Base-by-base conservation (phyloP, 2,888 invertebrate genomes). In the Phytoseiulus persimilis region DNA sequence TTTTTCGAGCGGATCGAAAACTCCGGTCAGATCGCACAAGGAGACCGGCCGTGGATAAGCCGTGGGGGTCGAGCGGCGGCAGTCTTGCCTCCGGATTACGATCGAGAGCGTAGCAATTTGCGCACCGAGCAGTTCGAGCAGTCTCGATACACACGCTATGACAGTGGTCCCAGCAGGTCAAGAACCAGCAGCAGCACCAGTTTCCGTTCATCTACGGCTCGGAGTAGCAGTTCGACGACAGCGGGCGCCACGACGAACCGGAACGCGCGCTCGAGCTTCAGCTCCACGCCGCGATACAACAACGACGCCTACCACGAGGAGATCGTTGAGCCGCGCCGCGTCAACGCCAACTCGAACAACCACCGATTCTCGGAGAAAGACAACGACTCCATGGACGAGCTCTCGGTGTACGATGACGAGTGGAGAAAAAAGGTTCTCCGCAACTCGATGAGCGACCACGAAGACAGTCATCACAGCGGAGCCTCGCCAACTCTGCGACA, bases 1-100 rank as follows among this genome's bases (percentile, higher is more conserved):
- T 98, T 98, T 93, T 96, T 96, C 93, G 97, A 98, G 92, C 96
- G 96, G 93, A 94, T 97, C 92, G 97, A 97, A 92, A 96, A 96
- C 92, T 92, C 92, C 1, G 93, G 93, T 14, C 93, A 93, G 91
- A 90, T 93, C 90, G 91, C 92, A 28, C 92, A 93, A 3, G 92
- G 92, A 28, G 93, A 93, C 89, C 91, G 93, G n/a, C 91, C 91
- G 2, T 92, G 92, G 91, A 91, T 92, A 83, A 90, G 91, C 32
- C 89, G 91, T 39, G 91, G 91, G 83, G 90, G 91, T 32, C 89
- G 91, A 45, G 90, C 90, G 18, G 91, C 91, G 32, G 32, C 83
- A 6, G 83, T 83, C 28, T 31, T 90, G 33, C 87, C 87, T 28
- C 87, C 87, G n/a, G 87, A 87, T 45, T 87, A 87, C 87, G 87